These are phyloP conservation scores for Cotesia glomerata DNA, from an alignment of 1,140 invertebrate species.

Conservation along the genomic window DNA sequence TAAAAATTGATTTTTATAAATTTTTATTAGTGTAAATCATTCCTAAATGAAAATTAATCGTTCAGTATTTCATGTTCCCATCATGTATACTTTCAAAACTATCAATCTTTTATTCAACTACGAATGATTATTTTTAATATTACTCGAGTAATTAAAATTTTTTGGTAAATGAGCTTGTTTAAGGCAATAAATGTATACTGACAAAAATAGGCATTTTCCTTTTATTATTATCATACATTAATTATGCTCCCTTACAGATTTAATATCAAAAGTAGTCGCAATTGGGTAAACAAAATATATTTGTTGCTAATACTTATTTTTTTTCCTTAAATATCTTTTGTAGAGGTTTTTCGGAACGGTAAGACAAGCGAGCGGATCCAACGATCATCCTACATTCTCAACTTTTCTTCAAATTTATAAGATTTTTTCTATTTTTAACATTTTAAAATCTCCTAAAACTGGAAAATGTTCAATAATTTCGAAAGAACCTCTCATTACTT, in stretches of 20 bases:
- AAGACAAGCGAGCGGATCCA: constrained; percentile 15
- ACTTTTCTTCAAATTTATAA: constrained; percentile 29
- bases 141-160: no score
- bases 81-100: no score
- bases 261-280: background rate
- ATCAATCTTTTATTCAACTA: no score
- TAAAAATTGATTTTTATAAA: no score
- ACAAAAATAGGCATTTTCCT: no score
- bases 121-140: no score
- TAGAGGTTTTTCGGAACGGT: constrained; percentile 26
- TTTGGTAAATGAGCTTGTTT: no score
- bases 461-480: background rate
- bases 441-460: constrained; percentile 25
- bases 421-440: constrained; percentile 2
- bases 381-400: constrained; percentile 23
- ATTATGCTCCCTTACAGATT: background rate
- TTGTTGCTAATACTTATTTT: constrained; percentile 10
- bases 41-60: no score
- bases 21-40: no score
- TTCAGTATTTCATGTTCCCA: no score
- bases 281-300: background rate
- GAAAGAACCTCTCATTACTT: background rate
- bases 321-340: background rate
- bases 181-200: no score
- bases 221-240: no score